A percentile compares a stretch with the other conserved stretches of the same genome.
phyloP scores from a whole-genome alignment of 2,888 invertebrate species.

The Heliconius hortense region DNA sequence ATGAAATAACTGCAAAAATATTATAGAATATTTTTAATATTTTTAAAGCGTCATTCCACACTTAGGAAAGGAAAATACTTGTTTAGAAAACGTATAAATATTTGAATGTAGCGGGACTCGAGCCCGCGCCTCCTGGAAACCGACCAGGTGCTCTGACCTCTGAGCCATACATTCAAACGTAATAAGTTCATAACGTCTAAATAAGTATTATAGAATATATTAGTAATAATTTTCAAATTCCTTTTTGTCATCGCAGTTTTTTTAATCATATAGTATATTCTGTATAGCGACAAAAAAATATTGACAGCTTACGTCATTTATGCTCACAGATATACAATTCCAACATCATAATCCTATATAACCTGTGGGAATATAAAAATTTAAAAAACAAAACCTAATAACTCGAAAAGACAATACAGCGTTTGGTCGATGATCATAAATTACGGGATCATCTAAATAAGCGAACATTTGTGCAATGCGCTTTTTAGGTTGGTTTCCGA shows the following conservation, averaged over 20 bases:
- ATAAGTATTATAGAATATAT: too few species aligned
- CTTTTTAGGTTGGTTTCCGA: constrained; percentile 54
- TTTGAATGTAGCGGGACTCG: too few species aligned
- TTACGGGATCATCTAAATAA: constrained; percentile 59
- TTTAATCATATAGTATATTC: background rate
- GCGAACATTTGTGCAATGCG: constrained; percentile 68
- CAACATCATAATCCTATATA: constrained; percentile 41
- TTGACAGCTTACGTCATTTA: constrained; percentile 1
- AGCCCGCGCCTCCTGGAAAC: too few species aligned
- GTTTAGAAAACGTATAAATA: too few species aligned
- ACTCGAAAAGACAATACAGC: constrained; percentile 49
- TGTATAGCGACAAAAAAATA: background rate
- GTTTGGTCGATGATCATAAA: constrained; percentile 50
- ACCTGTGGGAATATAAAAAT: constrained; percentile 41
- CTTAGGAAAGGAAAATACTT: too few species aligned
- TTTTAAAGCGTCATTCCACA: too few species aligned
- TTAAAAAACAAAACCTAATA: constrained; percentile 46
- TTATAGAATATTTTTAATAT: too few species aligned
- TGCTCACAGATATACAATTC: constrained; percentile 2
- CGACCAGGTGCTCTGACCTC: too few species aligned
- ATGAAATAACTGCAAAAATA: background rate
- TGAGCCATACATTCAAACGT: too few species aligned
- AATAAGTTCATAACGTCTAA: too few species aligned
- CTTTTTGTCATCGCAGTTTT: background rate
- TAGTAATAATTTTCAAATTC: background rate